Conservation (phyloP, 2,113 vertebrate species). For the Sialia sialis region DNA sequence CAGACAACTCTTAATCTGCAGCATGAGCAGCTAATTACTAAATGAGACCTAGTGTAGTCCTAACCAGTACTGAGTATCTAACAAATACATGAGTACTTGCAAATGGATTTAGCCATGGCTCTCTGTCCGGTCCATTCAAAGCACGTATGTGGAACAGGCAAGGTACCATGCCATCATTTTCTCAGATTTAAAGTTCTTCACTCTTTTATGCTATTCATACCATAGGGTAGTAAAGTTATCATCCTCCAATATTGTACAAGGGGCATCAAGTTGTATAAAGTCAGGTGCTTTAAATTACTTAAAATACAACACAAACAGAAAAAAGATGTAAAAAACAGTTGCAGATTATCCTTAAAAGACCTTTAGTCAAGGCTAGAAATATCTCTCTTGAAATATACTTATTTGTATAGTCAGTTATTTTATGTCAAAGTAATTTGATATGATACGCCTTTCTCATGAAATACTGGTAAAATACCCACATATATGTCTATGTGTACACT, state of each 20-base stretch:
- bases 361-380: neutral
- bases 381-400: neutral
- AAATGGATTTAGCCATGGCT: neutral
- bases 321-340: neutral
- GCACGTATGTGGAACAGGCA: neutral
- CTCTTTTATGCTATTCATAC: neutral
- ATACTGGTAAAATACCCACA: neutral
- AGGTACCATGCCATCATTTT: neutral
- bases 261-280: neutral
- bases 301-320: neutral
- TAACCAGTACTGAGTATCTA: neutral
- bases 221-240: neutral
- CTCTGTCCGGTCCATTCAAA: neutral
- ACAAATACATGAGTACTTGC: neutral
- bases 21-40: neutral
- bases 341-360: neutral
- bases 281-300: neutral
- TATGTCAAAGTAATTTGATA: neutral
- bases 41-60: neutral
- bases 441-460: neutral
- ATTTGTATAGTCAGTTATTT: neutral
- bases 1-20: neutral
- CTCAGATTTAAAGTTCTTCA: neutral
- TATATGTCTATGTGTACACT: neutral
- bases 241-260: neutral